Evolutionary conservation across 2,797 vertebrate genomes (phyloP).

Genomic region (Psittacula derbiana): DNA sequence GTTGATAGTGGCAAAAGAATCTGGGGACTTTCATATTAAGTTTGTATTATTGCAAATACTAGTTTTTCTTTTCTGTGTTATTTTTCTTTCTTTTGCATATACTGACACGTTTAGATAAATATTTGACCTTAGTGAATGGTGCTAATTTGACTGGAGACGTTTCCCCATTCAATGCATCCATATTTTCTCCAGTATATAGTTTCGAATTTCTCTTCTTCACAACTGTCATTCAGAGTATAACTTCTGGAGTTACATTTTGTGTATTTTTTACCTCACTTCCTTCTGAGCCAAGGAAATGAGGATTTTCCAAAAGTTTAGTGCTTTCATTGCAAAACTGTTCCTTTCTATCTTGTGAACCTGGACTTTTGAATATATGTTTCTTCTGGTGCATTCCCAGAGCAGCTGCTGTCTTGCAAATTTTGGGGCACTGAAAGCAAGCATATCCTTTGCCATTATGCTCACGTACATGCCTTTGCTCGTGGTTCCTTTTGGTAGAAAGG

Average conservation of each 20-base stretch:
- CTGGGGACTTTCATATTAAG: constrained; percentile 60
- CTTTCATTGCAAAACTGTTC: constrained; percentile 63
- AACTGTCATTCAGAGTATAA: constrained; percentile 59
- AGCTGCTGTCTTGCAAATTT: constrained; percentile 86
- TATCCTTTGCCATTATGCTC: constrained; percentile 82
- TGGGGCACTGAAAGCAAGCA: constrained; percentile 82
- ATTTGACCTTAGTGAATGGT: constrained; percentile 41
- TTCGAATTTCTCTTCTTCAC: neutral
- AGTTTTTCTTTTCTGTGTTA: constrained; percentile 42
- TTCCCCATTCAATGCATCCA: constrained; percentile 27
- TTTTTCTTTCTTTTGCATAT: constrained; percentile 59
- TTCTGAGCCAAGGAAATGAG: constrained; percentile 62
- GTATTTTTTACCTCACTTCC: constrained; percentile 65
- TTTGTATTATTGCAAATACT: constrained; percentile 58
- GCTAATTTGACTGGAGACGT: neutral
- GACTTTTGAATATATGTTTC: constrained; percentile 83
- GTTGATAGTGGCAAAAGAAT: constrained; percentile 56
- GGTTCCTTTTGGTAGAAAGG: constrained; percentile 94
- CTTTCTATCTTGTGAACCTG: constrained; percentile 69
- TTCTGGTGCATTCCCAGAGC: constrained; percentile 85
- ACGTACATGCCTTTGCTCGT: constrained; percentile 91
- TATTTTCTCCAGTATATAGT: neutral
- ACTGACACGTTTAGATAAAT: constrained; percentile 37
- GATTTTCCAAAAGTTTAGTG: constrained; percentile 51
- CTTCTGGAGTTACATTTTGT: constrained; percentile 51